These are phyloP conservation scores for Thamnophis elegans DNA, from an alignment of 2,797 vertebrate genomes.

Conservation along the genomic window DNA sequence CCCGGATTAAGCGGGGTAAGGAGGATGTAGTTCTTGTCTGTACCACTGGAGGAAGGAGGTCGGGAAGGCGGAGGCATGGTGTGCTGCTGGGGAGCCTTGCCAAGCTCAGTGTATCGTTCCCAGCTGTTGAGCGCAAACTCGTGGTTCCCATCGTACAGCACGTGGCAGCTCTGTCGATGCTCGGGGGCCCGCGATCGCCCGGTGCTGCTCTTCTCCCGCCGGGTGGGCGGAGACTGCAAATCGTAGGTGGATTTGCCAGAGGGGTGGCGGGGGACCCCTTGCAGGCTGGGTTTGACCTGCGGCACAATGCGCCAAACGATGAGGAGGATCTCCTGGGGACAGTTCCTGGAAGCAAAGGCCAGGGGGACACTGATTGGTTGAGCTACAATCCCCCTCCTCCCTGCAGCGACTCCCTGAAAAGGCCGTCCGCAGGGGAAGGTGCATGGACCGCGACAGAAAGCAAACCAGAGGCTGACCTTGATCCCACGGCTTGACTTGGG, in stretches of 20 bases:
- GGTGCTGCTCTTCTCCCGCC: slow-evolving; percentile 76
- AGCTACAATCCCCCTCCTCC: not conserved
- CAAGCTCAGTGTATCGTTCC: slow-evolving; percentile 73
- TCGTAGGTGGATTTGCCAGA: slow-evolving; percentile 85
- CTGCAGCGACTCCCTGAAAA: not conserved
- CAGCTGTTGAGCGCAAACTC: slow-evolving; percentile 69
- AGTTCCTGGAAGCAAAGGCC: slow-evolving; percentile 74
- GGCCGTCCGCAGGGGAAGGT: not conserved
- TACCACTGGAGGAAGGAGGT: slow-evolving; percentile 73
- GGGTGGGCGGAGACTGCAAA: slow-evolving; percentile 78
- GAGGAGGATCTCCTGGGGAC: slow-evolving; percentile 85
- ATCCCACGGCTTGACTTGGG: not conserved
- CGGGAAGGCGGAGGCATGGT: slow-evolving; percentile 72
- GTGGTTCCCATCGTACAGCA: slow-evolving; percentile 76
- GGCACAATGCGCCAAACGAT: slow-evolving; percentile 90
- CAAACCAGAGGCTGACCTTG: not conserved
- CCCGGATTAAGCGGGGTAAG: slow-evolving; percentile 87
- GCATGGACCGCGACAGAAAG: not conserved
- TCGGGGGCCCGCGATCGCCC: slow-evolving; percentile 72
- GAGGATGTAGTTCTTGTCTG: slow-evolving; percentile 94
- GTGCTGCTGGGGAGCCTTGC: slow-evolving; percentile 71
- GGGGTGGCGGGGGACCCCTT: slow-evolving; percentile 83
- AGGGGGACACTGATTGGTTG: no score
- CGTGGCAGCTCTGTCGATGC: slow-evolving; percentile 81
- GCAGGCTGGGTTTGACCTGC: slow-evolving; percentile 80